Base-by-base conservation (phyloP, 2,797 vertebrate genomes). In the Clarias platycephalus region DNA sequence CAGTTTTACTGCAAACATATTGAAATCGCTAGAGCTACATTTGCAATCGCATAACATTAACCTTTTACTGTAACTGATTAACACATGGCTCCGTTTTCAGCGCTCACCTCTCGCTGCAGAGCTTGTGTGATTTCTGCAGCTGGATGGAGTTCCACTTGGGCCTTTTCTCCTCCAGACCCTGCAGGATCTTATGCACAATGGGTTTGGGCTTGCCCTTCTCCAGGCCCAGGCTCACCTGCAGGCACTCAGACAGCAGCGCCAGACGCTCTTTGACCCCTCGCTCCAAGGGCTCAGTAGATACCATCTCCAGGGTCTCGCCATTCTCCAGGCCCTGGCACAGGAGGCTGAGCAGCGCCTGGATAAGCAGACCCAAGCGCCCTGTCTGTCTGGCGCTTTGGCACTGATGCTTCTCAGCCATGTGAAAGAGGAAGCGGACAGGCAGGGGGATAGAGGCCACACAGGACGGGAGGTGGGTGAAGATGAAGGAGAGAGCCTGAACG, bases 401-500 rank as follows among this genome's bases (percentile, higher is more conserved):
- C 91, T 97, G 95, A 92, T 95, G 95, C 92, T 95, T 96, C 94
- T 98, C 97, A 86, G 96, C 95, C 90, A 95, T 91, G 92, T 94
- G 93, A 95, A 98, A 98, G 88, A 99, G 95, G 93, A 95, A 96
- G 88, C 97, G 97, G 91, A 99, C 82, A 86, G 98, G 91, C 84
- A 96, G 94, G 91, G 97, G 97, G 91, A 99, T 92, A 84, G 97
- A 97, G 88, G 96, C 95, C 91, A 98, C 95, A 86, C 95, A 95
- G 67, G 94, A 94, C 87, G 97, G 97, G 92, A 99, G 94, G 93
- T 97, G 96, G 93, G 95, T 95, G 93, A 98, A 97, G 93, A 98
- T 93, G 94, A 97, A 95, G 93, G 97, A 96, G 81, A 98, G 88
- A 83, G 96, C 96, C 92, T 97, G 96, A 91, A 96, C 93, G 86